These are phyloP conservation scores for Smutsia gigantea DNA, from an alignment of 2,797 vertebrate species.

Conservation along the genomic window DNA sequence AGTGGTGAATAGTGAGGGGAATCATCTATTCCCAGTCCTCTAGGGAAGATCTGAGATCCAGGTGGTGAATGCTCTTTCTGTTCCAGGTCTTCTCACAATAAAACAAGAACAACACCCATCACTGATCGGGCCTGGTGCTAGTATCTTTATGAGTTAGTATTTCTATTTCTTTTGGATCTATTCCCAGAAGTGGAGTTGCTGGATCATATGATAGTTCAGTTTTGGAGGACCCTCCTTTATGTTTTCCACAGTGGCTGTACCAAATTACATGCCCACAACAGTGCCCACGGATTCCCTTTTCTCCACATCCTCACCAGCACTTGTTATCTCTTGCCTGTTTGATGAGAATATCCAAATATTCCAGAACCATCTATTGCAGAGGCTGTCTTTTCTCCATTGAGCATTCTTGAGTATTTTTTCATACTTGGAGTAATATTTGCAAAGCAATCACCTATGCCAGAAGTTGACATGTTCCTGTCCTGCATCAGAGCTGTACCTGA, in stretches of 20 bases:
- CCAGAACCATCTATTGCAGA: not conserved
- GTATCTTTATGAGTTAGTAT: not conserved
- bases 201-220: not conserved
- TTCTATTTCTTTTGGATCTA: not conserved
- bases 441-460: not conserved
- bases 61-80: not conserved
- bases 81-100: not conserved
- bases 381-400: not conserved
- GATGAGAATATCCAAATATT: not conserved
- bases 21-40: rapidly evolving
- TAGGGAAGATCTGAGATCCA: not conserved
- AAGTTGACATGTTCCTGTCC: not conserved
- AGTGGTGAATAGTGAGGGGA: not conserved
- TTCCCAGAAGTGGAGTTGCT: not conserved
- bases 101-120: not conserved
- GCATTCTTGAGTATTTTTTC: not conserved
- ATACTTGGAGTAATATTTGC: not conserved
- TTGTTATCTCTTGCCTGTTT: not conserved
- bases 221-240: not conserved
- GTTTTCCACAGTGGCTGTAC: not conserved
- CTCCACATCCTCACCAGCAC: not conserved
- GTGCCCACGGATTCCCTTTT: not conserved
- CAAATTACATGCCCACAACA: not conserved
- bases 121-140: too few relatives aligned
- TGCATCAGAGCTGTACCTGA: not conserved